Percentiles rank a stretch among this genome's conserved stretches.
Evolutionary conservation across 2,888 invertebrate genomes (phyloP).

Genomic region (Caenorhabditis uteleia): DNA sequence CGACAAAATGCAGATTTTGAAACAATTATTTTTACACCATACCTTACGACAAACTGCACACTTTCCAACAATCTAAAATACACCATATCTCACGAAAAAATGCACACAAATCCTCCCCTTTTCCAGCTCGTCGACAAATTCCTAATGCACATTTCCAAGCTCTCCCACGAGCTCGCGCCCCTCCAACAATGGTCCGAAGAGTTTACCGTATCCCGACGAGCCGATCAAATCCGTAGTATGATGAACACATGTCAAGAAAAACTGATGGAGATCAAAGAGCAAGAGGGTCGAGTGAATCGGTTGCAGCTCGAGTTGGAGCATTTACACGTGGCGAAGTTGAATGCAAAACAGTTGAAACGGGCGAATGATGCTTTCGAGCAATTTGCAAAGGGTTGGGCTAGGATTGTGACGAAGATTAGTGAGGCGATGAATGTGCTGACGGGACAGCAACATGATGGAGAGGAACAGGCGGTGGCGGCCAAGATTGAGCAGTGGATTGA

Average conservation of each 20-base stretch:
- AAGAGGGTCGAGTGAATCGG: slow-evolving; percentile 53
- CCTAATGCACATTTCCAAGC: slow-evolving; percentile 51
- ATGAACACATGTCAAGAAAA: slow-evolving; percentile 62
- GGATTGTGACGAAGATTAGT: slow-evolving; percentile 61
- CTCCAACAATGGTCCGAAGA: slow-evolving; percentile 55
- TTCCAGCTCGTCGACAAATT: slow-evolving; percentile 59
- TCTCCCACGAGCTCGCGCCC: slow-evolving; percentile 56
- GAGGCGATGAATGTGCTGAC: slow-evolving; percentile 60
- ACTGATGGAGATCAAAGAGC: slow-evolving; percentile 60
- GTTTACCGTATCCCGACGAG: slow-evolving; percentile 41
- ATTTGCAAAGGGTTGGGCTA: slow-evolving; percentile 64
- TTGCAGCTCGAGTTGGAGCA: slow-evolving; percentile 59
- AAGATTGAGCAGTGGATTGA: slow-evolving; percentile 57
- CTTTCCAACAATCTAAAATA: too few species aligned
- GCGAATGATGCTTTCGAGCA: slow-evolving; percentile 66
- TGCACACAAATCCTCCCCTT: neutral
- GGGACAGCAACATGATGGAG: slow-evolving; percentile 49
- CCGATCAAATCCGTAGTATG: slow-evolving; percentile 53
- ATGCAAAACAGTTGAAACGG: slow-evolving; percentile 54
- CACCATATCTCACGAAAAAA: too few species aligned
- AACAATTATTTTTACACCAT: too few species aligned
- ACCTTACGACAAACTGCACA: too few species aligned
- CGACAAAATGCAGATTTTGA: too few species aligned
- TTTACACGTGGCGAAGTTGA: slow-evolving; percentile 54
- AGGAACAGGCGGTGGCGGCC: slow-evolving; percentile 51